Base-by-base conservation (phyloP, 1,140 invertebrate genomes). In the Amyelois transitella region DNA sequence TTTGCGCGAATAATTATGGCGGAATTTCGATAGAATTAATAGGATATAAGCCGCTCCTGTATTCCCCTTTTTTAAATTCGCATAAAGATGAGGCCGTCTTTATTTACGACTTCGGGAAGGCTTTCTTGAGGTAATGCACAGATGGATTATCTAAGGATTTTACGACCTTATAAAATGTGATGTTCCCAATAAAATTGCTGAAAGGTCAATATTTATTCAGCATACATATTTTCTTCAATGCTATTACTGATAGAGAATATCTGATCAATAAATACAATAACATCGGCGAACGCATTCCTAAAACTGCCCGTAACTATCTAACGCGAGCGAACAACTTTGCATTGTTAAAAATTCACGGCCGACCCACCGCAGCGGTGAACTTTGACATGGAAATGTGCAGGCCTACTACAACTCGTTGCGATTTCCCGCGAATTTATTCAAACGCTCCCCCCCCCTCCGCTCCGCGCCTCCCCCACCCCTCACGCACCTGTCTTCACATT, bases 1-100 rank as follows among this genome's bases (percentile, higher is more conserved):
- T 82, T 81, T 82, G 76, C 80, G 78, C 66, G 66, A 71, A 69
- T 85, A 82, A 85, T 85, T 85, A 85, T 74, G 72, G 66, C 51
- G 69, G 77, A 76, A 78, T 83, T 76, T 74, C 70, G 68, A 63
- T 65, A 55, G 75, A 77, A 85, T 85, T 82, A 85, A 85, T 77
- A 70, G 47, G 65, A 75, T 79, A 77, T 81, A 74, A 79, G 72
- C 69, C 61, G 52, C 53, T 48, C 1, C 45, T 54, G 50, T 61
- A 54, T 59, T 62, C 50, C 55, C 50, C 60, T 69, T 66, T 62
- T 51, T 18, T 19, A 64, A 68, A 67, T 62, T 66, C 64, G 60
- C 50, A 66, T 64, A 64, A 67, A 66, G 72, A 66, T 66, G 55
- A 58, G 58, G 63, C 21, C 50, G 20, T 43, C 43, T 21, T 28